phyloP scores from a whole-genome alignment of 2,888 invertebrate species.

The Drosophila ustulata region DNA sequence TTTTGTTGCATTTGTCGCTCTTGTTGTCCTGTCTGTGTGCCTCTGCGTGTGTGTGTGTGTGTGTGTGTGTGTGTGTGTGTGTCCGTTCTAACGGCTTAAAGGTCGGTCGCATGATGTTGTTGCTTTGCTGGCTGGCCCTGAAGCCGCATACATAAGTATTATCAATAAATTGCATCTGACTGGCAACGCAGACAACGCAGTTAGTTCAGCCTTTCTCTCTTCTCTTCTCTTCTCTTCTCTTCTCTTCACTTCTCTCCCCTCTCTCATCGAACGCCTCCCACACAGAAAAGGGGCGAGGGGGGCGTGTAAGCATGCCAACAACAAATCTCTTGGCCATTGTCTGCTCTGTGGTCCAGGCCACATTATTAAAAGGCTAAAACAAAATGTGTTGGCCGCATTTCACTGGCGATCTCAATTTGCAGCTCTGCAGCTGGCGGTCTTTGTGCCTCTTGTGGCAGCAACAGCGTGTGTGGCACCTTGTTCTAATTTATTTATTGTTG shows the following conservation, averaged over 20 bases:
- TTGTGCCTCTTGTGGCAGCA: no score
- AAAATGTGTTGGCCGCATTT: conserved; percentile 31
- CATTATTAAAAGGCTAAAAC: conserved; percentile 58
- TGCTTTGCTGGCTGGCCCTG: conserved; percentile 31
- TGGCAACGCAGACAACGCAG: conserved; percentile 65
- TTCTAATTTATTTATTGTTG: conserved; percentile 77
- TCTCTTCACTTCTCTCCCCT: no score
- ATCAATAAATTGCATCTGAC: conserved; percentile 81
- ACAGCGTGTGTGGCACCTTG: conserved; percentile 64
- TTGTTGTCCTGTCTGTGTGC: conserved; percentile 22
- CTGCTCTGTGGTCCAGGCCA: conserved; percentile 35
- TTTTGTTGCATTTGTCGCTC: conserved; percentile 43
- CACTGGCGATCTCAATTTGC: conserved; percentile 26
- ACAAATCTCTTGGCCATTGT: conserved; percentile 15
- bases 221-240: no score
- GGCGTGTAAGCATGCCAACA: neutral
- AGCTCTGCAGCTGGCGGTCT: conserved; percentile 6
- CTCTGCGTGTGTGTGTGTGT: neutral
- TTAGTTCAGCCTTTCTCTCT: conserved; percentile 6
- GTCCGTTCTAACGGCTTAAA: conserved; percentile 52
- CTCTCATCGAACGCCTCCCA: no score
- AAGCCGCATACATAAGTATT: conserved; percentile 63
- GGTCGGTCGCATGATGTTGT: conserved; percentile 63
- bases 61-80: neutral
- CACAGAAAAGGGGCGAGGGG: neutral